Evolutionary conservation across 2,797 vertebrate genomes (phyloP).

Genomic region (Hydrocynus forskahlii): DNA sequence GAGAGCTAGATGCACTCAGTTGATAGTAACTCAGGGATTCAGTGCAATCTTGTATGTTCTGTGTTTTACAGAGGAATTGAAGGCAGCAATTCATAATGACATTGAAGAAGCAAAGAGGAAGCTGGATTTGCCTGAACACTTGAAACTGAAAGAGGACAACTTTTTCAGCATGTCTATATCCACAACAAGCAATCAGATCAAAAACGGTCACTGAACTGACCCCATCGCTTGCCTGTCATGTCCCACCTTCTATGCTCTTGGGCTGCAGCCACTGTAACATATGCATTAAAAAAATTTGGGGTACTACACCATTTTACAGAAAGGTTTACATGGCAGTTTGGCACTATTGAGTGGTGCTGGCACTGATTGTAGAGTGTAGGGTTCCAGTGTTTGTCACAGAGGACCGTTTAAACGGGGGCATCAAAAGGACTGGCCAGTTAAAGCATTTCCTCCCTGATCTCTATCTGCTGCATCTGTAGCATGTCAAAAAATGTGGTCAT

Average conservation of each 20-base stretch:
- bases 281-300: conserved; percentile 20
- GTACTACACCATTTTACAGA: conserved; percentile 18
- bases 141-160: conserved; percentile 86
- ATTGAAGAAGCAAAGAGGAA: conserved; percentile 88
- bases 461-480: not conserved
- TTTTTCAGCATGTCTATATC: conserved; percentile 81
- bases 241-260: not conserved
- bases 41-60: not conserved
- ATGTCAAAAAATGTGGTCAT: not conserved
- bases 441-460: not conserved
- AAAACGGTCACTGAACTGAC: conserved; percentile 82
- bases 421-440: not conserved
- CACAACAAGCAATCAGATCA: conserved; percentile 73
- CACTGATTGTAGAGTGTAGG: conserved; percentile 1
- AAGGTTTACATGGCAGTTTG: not conserved
- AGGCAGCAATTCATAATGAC: conserved; percentile 88
- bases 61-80: conserved; percentile 85
- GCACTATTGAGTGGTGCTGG: conserved; percentile 16
- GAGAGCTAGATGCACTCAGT: too few species aligned
- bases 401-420: too few species aligned
- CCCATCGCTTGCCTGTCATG: conserved; percentile 38
- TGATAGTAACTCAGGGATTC: too few species aligned
- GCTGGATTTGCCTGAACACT: conserved; percentile 88
- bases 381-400: not conserved
- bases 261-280: conserved; percentile 26